phyloP scores from a whole-genome alignment of 2,888 invertebrate genomes.

The Tetheella fluctuosa region DNA sequence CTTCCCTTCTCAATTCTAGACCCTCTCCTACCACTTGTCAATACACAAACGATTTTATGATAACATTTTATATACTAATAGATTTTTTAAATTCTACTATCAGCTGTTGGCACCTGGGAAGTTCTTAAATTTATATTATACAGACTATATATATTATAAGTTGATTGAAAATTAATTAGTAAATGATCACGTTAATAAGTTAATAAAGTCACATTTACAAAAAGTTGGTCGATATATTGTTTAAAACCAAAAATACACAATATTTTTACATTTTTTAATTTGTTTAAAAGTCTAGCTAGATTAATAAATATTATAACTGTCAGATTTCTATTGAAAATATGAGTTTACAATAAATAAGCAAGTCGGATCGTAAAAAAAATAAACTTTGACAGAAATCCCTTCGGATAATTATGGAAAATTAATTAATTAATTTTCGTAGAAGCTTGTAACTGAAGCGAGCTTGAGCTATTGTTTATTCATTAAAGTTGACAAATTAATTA shows the following conservation, averaged over 20 bases:
- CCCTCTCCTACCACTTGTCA: background rate
- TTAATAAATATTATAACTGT: background rate
- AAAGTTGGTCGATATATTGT: too few relatives aligned
- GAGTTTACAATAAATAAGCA: background rate
- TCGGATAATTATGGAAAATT: constrained; percentile 25
- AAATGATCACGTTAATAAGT: too few relatives aligned
- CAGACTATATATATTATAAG: too few relatives aligned
- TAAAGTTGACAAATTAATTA: constrained; percentile 42
- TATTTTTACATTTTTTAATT: too few relatives aligned
- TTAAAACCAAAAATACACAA: too few relatives aligned
- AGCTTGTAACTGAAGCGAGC: constrained; percentile 17
- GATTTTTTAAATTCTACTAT: too few relatives aligned
- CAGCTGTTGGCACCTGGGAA: too few relatives aligned
- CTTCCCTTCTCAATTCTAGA: background rate
- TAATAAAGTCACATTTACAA: too few relatives aligned
- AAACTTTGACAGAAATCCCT: constrained; percentile 14
- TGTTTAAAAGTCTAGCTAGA: background rate
- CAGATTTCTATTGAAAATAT: too few relatives aligned
- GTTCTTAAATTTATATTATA: too few relatives aligned
- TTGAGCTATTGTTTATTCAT: constrained; percentile 36
- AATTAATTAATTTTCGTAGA: constrained; percentile 29
- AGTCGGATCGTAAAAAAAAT: background rate
- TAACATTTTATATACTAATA: too few relatives aligned
- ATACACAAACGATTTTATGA: background rate
- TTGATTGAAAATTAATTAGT: too few relatives aligned